Base-by-base conservation (phyloP, 2,113 vertebrate species). In the Rhynchomys soricoides region DNA sequence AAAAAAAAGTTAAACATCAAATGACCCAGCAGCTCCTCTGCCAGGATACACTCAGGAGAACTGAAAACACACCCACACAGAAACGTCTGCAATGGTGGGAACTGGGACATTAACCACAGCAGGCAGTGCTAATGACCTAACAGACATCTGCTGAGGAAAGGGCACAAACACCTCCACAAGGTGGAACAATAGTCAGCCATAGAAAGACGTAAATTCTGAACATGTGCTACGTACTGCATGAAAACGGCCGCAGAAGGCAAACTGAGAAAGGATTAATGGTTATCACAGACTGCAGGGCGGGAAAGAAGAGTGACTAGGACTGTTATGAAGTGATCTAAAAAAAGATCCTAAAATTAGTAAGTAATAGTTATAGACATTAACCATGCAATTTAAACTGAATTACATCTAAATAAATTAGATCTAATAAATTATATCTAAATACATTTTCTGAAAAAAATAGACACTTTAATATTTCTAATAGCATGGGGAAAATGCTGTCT, bases 381-480 rank as follows among this genome's bases (percentile, higher is more conserved):
- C 13, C 81, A 55, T 45, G 91, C 9, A 82, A 43, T 79, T 97
- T 93, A 94, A 95, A 93, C 78, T 73, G 50, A 66, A 85, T 64
- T 64, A 64, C 40, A 85, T 45, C 82, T 64, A 85, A 85, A 10
- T 71, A 48, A 77, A 86, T 94, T 93, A 95, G 81, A 92, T 64
- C 85, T 93, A 85, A 85, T 64, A 62, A 64, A 19, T 85, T 85
- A 85, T 16, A 64, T 85, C 29, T 85, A 85, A 64, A 66, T 59
- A 96, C 79, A 68, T 57, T 55, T 93, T 90, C 55, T 19, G 21
- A 5, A 48, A 79, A 62, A 71, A 89, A 71, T 43, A 85, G 52
- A 31, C 45, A 86, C 70, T 55, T 70, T 3, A 94, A 92, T 48
- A 86, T 85, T 59, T 96, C 92, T 95, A 96, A 95, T 81, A 95